Evolutionary conservation across 2,113 vertebrate genomes (phyloP).

Genomic region (Chionis minor): DNA sequence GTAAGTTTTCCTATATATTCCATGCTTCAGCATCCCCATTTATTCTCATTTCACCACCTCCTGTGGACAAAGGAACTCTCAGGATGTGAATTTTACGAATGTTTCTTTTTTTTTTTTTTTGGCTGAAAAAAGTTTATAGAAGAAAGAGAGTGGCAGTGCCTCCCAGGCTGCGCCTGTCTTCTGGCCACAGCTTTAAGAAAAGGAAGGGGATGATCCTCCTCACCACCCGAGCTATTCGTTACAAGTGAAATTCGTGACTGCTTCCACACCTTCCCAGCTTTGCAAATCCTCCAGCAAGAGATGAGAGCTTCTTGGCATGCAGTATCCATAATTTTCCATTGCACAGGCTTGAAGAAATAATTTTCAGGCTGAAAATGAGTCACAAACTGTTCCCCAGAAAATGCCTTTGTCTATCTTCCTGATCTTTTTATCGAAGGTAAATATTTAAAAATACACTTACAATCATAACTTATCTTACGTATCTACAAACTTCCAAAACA

Average conservation of each 20-base stretch:
- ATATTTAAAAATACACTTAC: neutral
- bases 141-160: neutral
- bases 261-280: neutral
- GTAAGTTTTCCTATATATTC: neutral
- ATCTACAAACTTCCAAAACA: neutral
- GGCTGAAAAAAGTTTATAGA: accelerated
- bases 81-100: neutral
- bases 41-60: neutral
- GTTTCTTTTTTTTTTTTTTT: neutral
- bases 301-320: neutral
- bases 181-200: neutral
- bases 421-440: neutral
- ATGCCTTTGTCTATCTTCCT: accelerated
- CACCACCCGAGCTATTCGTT: neutral
- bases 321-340: neutral
- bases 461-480: neutral
- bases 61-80: too few relatives aligned
- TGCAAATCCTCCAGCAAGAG: neutral
- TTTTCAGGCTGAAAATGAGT: neutral
- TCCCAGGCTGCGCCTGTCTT: neutral
- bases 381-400: neutral
- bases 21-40: neutral
- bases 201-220: accelerated
- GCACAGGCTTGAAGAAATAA: neutral
- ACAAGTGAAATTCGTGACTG: neutral